Evolutionary conservation across 1,140 invertebrate species (phyloP), one percentile per base, ranked within the genome.

Genomic region (Caenorhabditis inopinata): DNA sequence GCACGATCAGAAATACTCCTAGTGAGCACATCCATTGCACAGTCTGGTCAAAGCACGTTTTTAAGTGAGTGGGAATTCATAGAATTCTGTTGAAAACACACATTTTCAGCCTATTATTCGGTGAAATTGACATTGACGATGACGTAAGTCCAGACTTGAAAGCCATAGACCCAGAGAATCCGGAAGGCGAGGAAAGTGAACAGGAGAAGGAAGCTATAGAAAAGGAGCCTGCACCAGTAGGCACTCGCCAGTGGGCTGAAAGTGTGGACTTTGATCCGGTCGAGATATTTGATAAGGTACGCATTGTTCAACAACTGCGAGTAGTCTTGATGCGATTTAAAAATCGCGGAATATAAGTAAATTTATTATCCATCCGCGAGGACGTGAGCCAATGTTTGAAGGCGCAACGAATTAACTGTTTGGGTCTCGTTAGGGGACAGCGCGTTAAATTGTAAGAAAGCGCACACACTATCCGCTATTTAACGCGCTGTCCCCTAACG

Each of bases 1-100:
- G 97, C 89, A 99, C 97, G 0, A 99, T 99, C 84, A 91, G 97
- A 58, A 99, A 99, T 88, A 99, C 97, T 5, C 97, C 97, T n/a
- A 97, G 96, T 14, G 96, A 98, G 89, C 94, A 95, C 0, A 97
- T 99, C 85, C 97, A 99, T 90, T 99, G 97, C 88, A 96, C 99
- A 85, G 95, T 99, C 2, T 99, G 97, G 97, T 94, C 96, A 0
- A 99, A 99, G 89, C 95, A 97, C 92, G 91, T 99, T 16, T 99
- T 98, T 89, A 98, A 98, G 94, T 95, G 91, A 92, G 92, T 90
- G 35, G n/a, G 32, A 21, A 58, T 68, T 76, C 49, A 18, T 29
- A 74, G 11, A 42, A 45, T 53, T 45, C 45, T 46, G 68, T 23
- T 38, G n/a, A n/a, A n/a, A n/a, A n/a, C n/a, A n/a, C n/a, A n/a